Percentiles rank a stretch among this genome's conserved stretches.
These are phyloP conservation scores for Ophthalmolycus amberensis DNA, from an alignment of 2,113 vertebrate species.

Conservation along the genomic window DNA sequence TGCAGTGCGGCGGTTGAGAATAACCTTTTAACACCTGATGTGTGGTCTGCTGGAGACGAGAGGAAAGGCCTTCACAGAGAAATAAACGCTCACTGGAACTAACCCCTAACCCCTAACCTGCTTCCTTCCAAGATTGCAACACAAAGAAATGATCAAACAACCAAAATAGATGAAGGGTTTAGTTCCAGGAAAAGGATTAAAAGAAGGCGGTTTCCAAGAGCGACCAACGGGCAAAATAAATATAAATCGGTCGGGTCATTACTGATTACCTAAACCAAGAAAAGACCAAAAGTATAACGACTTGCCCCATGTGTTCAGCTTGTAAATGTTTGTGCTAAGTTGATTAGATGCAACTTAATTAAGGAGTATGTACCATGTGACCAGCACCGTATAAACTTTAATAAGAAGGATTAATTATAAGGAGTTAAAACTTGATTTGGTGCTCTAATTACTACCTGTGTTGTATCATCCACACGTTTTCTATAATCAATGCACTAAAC, in stretches of 20 bases:
- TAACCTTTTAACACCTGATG: constrained; percentile 23
- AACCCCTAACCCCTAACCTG: neutral
- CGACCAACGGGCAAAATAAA: neutral
- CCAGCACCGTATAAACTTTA: neutral
- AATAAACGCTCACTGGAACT: neutral
- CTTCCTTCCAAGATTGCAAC: neutral
- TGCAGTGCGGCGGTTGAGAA: neutral
- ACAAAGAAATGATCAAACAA: neutral
- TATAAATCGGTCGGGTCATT: neutral
- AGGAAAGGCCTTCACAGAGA: neutral
- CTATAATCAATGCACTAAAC: neutral
- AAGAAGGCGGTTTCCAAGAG: neutral
- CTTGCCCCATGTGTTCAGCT: neutral
- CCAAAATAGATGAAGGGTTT: neutral
- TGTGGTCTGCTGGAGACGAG: constrained; percentile 16
- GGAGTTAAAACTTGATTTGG: neutral
- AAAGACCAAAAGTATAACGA: neutral
- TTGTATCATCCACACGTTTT: neutral
- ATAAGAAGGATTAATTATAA: neutral
- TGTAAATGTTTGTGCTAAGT: neutral
- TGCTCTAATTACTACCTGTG: neutral
- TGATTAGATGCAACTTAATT: neutral
- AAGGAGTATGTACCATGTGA: neutral
- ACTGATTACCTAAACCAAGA: neutral
- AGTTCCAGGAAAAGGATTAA: neutral